These are phyloP conservation scores for Halichoeres trimaculatus DNA, from an alignment of 2,113 vertebrate species.

Conservation along the genomic window DNA sequence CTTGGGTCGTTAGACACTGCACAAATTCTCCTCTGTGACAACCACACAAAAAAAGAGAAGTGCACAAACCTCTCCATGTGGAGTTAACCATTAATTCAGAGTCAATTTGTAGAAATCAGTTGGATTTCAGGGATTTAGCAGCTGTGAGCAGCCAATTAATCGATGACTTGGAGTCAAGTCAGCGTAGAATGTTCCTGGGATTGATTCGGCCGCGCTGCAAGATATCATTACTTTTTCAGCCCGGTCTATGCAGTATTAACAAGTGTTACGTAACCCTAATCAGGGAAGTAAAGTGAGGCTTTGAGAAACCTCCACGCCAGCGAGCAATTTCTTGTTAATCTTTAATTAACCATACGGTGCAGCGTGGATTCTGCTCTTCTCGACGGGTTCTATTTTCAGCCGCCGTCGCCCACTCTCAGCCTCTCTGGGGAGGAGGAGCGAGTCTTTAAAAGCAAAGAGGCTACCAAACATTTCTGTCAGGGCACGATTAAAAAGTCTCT, in stretches of 20 bases:
- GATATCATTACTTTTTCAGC: constrained; percentile 76
- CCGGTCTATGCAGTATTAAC: constrained; percentile 78
- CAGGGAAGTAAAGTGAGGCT: constrained; percentile 74
- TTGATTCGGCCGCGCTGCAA: constrained; percentile 57
- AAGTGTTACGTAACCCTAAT: constrained; percentile 79
- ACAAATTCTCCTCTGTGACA: not conserved
- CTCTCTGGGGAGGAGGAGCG: constrained; percentile 51
- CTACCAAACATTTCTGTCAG: constrained; percentile 53
- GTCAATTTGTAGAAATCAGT: constrained; percentile 46
- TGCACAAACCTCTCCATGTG: not conserved
- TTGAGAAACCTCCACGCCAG: constrained; percentile 66
- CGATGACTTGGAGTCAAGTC: constrained; percentile 4
- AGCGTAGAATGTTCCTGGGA: constrained; percentile 40
- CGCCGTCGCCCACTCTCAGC: constrained; percentile 56
- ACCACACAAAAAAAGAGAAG: constrained; percentile 20
- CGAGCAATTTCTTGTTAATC: constrained; percentile 77
- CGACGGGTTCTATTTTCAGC: constrained; percentile 75
- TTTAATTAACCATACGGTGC: constrained; percentile 83
- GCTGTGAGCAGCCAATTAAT: constrained; percentile 41
- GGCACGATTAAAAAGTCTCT: constrained; percentile 37
- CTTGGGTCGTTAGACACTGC: not conserved
- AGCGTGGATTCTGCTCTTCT: constrained; percentile 76
- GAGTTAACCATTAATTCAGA: constrained; percentile 51
- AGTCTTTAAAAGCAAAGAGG: constrained; percentile 63
- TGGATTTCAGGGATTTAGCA: constrained; percentile 45